These are phyloP conservation scores for Menura novaehollandiae DNA, from an alignment of 2,113 vertebrate species.

Conservation along the genomic window DNA sequence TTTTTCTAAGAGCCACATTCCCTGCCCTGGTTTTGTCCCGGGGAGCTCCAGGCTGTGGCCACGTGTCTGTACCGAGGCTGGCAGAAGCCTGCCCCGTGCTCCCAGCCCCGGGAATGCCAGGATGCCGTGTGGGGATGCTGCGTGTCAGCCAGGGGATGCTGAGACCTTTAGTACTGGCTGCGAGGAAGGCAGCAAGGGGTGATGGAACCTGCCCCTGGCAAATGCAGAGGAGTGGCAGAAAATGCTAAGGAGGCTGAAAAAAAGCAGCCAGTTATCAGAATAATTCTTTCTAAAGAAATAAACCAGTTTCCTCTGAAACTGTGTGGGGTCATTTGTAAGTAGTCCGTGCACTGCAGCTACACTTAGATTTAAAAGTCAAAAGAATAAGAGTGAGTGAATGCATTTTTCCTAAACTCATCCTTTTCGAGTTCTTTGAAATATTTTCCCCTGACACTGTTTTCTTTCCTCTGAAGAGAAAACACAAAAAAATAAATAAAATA, in stretches of 20 bases:
- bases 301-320: background rate
- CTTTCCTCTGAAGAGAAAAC: background rate
- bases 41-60: background rate
- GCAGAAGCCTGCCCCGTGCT: background rate
- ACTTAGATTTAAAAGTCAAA: background rate
- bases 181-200: background rate
- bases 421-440: background rate
- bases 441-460: background rate
- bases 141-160: rapidly evolving
- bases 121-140: background rate
- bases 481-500: background rate
- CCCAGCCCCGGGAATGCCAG: background rate
- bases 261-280: background rate
- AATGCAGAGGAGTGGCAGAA: background rate
- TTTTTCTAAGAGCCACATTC: rapidly evolving
- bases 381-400: background rate
- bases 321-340: background rate
- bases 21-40: background rate
- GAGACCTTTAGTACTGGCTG: background rate
- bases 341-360: rapidly evolving
- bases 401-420: background rate
- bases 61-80: background rate
- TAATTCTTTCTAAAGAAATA: background rate
- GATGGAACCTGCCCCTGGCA: background rate
- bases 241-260: background rate